phyloP scores from a whole-genome alignment of 2,888 invertebrate genomes.

The Polyommatus icarus region DNA sequence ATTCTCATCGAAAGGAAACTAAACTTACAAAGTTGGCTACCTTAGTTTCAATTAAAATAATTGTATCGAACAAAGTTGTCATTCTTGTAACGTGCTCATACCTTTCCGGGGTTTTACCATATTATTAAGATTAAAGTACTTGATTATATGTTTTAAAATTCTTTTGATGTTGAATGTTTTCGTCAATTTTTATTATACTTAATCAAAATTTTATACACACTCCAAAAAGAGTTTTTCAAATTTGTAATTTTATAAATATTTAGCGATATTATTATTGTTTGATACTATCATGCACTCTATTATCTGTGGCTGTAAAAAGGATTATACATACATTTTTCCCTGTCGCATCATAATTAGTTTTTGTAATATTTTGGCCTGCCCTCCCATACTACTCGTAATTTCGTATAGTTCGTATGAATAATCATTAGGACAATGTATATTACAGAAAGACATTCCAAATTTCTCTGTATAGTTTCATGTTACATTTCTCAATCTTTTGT shows the following conservation, averaged over 20 bases:
- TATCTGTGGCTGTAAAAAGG: not conserved
- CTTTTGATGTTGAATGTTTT: not conserved
- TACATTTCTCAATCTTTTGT: constrained; percentile 7
- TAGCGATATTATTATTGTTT: constrained; percentile 18
- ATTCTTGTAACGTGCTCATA: not conserved
- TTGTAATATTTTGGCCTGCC: not conserved
- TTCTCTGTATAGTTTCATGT: not conserved
- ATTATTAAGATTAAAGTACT: not conserved
- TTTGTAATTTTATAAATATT: constrained; percentile 31
- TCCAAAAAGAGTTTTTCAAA: not conserved
- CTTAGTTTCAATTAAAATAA: not conserved
- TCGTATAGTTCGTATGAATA: constrained; percentile 1
- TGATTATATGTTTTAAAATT: constrained; percentile 6
- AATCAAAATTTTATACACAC: constrained; percentile 19
- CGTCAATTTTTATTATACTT: constrained; percentile 14
- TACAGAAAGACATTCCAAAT: constrained; percentile 26
- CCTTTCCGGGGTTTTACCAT: not conserved
- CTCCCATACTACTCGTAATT: not conserved
- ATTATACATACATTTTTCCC: not conserved
- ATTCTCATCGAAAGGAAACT: not conserved
- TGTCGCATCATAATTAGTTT: not conserved
- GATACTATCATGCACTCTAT: not conserved
- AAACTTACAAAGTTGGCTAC: not conserved
- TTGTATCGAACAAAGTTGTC: not conserved
- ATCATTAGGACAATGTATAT: constrained; percentile 18